Evolutionary conservation across 2,113 vertebrate species (phyloP).

Genomic region (Hemichromis elongatus): DNA sequence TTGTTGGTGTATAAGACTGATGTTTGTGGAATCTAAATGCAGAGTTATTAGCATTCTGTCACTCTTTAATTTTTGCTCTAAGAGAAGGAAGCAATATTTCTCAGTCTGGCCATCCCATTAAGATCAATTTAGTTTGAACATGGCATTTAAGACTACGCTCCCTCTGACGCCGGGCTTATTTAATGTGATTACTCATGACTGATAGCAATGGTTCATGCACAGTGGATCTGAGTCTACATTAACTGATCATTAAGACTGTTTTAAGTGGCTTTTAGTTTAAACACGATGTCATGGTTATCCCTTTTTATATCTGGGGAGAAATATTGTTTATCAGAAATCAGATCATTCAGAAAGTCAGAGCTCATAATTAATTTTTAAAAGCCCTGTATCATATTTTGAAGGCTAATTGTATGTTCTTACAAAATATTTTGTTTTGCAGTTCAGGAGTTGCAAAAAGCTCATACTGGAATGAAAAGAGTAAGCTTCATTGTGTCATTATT

Average conservation of each 20-base stretch:
- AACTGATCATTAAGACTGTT: not conserved
- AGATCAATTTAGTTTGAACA: not conserved
- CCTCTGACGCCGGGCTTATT: not conserved
- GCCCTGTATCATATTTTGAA: not conserved
- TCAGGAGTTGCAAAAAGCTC: not conserved
- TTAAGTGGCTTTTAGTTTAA: not conserved
- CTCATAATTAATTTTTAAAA: not conserved
- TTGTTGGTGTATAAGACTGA: not conserved
- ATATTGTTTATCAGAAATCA: not conserved
- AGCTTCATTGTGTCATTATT: too few species aligned
- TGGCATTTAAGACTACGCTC: not conserved
- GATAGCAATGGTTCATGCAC: not conserved
- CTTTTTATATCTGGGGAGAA: not conserved
- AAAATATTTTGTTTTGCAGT: not conserved
- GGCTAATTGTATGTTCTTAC: not conserved
- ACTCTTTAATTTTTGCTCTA: not conserved
- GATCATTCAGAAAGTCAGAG: not conserved
- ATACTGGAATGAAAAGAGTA: fast-evolving
- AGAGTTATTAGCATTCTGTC: not conserved
- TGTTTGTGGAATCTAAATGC: too few species aligned
- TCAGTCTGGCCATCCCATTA: not conserved
- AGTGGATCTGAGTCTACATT: not conserved
- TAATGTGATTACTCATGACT: not conserved
- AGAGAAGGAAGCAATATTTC: not conserved
- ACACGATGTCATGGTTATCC: not conserved